Conservation (phyloP, 1,140 invertebrate genomes). For the Platyura marginata region DNA sequence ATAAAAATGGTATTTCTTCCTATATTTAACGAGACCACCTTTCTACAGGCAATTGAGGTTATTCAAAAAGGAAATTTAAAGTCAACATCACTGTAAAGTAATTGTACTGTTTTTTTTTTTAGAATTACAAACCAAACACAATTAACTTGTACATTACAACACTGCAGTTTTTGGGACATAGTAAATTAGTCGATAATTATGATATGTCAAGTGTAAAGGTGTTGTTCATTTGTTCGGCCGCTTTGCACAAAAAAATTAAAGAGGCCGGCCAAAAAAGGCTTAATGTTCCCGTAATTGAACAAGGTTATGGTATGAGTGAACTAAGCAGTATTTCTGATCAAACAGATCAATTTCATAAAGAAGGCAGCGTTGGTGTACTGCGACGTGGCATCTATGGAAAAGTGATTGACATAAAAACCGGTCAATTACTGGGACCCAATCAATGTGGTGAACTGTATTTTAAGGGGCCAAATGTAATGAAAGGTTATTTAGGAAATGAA, state of each 20-base stretch:
- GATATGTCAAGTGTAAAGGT: constrained; percentile 35
- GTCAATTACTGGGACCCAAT: constrained; percentile 34
- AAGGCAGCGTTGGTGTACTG: constrained; percentile 39
- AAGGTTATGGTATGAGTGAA: constrained; percentile 54
- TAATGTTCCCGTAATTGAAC: constrained; percentile 31
- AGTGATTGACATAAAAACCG: constrained; percentile 39
- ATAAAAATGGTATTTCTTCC: constrained; percentile 36
- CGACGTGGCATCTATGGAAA: constrained; percentile 38
- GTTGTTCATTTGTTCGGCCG: constrained; percentile 37
- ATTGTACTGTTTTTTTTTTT: no score
- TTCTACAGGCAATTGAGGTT: constrained; percentile 35
- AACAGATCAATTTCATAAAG: constrained; percentile 27
- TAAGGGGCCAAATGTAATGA: constrained; percentile 43
- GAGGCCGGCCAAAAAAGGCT: constrained; percentile 18
- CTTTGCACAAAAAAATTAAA: constrained; percentile 20
- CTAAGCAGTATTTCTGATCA: constrained; percentile 27
- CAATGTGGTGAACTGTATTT: constrained; percentile 49
- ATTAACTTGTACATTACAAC: constrained; percentile 41
- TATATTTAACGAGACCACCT: constrained; percentile 45
- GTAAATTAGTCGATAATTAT: constrained; percentile 37
- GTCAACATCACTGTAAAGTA: no score
- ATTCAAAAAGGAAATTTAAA: no score
- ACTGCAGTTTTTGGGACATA: constrained; percentile 41
- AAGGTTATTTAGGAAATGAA: constrained; percentile 42
- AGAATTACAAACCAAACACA: constrained; percentile 32